phyloP scores from a whole-genome alignment of 2,888 invertebrate genomes.

The Stegana nigrithorax region DNA sequence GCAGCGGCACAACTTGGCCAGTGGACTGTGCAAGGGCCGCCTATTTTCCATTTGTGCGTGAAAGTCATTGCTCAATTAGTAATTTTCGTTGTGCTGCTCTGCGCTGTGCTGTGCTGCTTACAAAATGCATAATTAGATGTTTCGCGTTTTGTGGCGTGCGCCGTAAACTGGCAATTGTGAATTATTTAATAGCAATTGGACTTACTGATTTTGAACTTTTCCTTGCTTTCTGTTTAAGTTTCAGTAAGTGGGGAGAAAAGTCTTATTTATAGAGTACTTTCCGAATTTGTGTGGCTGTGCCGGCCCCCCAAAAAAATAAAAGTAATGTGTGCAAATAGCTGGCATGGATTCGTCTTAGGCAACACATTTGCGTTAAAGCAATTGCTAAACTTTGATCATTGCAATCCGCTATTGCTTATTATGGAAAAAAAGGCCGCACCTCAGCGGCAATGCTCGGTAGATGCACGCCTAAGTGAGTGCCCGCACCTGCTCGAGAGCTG shows the following conservation, averaged over 20 bases:
- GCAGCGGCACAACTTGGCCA: too few relatives aligned
- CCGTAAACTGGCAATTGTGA: constrained; percentile 1
- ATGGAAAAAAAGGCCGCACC: not conserved
- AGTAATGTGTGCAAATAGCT: too few relatives aligned
- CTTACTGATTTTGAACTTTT: not conserved
- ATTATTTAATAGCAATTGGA: not conserved
- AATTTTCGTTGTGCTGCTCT: not conserved
- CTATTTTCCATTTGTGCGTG: constrained; percentile 7
- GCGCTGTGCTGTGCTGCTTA: not conserved
- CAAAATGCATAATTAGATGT: constrained; percentile 12
- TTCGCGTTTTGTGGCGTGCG: not conserved
- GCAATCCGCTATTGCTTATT: too few relatives aligned
- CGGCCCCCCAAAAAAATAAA: not conserved
- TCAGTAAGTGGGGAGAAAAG: too few relatives aligned
- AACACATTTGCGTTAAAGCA: too few relatives aligned
- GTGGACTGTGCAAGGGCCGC: too few relatives aligned
- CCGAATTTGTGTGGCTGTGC: too few relatives aligned
- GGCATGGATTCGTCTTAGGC: too few relatives aligned
- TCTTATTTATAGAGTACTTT: too few relatives aligned
- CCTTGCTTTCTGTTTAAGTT: not conserved
- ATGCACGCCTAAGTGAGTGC: not conserved
- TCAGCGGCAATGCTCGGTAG: too few relatives aligned
- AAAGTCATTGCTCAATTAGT: constrained; percentile 12
- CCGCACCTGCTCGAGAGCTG: not conserved
- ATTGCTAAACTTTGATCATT: too few relatives aligned